phyloP scores from a whole-genome alignment of 2,797 vertebrate genomes.

The Macropodus opercularis region DNA sequence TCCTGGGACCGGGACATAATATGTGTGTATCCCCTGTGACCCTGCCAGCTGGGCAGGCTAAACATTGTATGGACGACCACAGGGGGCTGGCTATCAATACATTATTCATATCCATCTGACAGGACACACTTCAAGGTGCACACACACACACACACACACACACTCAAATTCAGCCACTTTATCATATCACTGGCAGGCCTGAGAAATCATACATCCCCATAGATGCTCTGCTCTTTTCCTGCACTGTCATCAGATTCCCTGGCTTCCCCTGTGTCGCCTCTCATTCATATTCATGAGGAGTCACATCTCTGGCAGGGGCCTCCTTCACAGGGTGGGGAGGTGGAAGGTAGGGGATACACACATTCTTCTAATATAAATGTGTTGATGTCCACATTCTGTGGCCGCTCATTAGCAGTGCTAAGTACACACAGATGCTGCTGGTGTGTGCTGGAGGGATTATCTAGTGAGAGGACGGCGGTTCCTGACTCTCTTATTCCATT shows the following conservation, averaged over 20 bases:
- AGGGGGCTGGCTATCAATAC: constrained; percentile 70
- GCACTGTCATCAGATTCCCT: constrained; percentile 78
- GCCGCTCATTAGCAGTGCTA: constrained; percentile 81
- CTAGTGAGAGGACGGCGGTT: constrained; percentile 53
- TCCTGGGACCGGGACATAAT: constrained; percentile 78
- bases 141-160: constrained; percentile 17
- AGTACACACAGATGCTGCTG: constrained; percentile 76
- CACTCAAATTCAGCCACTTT: constrained; percentile 69
- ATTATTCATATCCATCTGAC: constrained; percentile 80
- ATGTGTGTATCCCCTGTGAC: constrained; percentile 76
- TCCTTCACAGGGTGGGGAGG: constrained; percentile 32
- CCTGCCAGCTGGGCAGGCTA: constrained; percentile 78
- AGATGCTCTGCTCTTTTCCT: constrained; percentile 70
- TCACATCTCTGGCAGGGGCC: constrained; percentile 62
- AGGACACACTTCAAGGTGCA: constrained; percentile 49
- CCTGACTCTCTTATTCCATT: too few relatives aligned
- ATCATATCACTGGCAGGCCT: constrained; percentile 75
- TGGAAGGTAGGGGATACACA: constrained; percentile 29
- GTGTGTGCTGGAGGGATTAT: constrained; percentile 71
- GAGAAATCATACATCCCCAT: constrained; percentile 67
- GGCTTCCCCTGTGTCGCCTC: constrained; percentile 60
- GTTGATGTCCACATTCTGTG: constrained; percentile 29
- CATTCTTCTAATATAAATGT: too few relatives aligned
- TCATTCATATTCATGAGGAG: constrained; percentile 76
- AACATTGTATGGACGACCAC: constrained; percentile 66